A percentile compares a stretch with the other conserved stretches of the same genome.
These are phyloP conservation scores for Rhyacichthys aspro DNA, from an alignment of 2,797 vertebrate genomes.

Conservation along the genomic window DNA sequence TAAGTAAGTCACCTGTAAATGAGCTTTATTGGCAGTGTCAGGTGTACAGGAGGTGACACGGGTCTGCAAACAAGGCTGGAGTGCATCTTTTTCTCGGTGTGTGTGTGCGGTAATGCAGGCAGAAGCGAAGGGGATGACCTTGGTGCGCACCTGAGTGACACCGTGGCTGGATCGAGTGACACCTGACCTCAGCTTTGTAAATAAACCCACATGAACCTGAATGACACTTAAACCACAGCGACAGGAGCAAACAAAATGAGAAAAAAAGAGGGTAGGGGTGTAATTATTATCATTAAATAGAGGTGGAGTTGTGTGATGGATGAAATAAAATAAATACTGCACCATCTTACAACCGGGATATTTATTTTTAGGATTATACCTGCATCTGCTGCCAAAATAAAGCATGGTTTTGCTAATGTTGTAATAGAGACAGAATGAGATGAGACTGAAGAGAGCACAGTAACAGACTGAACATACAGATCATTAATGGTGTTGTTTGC, in stretches of 20 bases:
- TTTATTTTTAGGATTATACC: too few species aligned
- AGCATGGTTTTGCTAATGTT: too few species aligned
- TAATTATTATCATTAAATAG: background rate
- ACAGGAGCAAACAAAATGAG: slow-evolving; percentile 14
- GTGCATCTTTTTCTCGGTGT: slow-evolving; percentile 11
- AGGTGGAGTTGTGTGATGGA: background rate
- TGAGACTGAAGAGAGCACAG: too few species aligned
- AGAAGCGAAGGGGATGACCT: slow-evolving; percentile 57
- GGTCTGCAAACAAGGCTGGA: slow-evolving; percentile 11
- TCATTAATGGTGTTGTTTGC: too few species aligned
- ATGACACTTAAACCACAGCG: slow-evolving; percentile 21
- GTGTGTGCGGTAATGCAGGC: slow-evolving; percentile 12
- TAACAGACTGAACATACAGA: too few species aligned
- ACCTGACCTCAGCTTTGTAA: slow-evolving; percentile 73
- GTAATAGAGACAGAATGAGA: too few species aligned
- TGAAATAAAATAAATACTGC: slow-evolving; percentile 28
- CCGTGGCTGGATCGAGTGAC: slow-evolving; percentile 63
- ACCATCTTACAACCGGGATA: slow-evolving; percentile 31
- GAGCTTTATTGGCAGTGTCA: slow-evolving; percentile 20
- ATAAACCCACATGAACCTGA: slow-evolving; percentile 57
- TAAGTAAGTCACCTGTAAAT: slow-evolving; percentile 14
- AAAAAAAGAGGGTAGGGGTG: background rate
- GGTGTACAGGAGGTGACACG: slow-evolving; percentile 14
- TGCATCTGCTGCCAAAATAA: too few species aligned
- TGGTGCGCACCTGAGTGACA: slow-evolving; percentile 69